These are phyloP conservation scores for Chouioia cunea DNA, from an alignment of 2,888 invertebrate species.

Conservation along the genomic window DNA sequence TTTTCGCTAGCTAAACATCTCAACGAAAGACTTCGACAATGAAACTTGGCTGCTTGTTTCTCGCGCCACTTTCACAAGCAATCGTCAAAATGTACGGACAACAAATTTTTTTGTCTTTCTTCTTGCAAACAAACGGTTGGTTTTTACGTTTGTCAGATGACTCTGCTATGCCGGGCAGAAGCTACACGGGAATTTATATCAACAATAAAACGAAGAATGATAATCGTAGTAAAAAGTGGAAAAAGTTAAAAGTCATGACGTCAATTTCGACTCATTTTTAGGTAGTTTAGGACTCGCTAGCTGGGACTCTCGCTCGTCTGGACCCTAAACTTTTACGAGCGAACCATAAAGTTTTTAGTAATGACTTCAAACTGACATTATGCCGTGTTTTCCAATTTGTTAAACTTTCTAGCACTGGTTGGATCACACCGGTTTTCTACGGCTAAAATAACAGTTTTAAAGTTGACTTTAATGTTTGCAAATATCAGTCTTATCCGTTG, in stretches of 20 bases:
- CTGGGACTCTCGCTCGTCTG: slow-evolving; percentile 6
- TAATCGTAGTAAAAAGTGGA: slow-evolving; percentile 25
- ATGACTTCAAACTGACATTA: slow-evolving; percentile 30
- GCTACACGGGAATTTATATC: neutral
- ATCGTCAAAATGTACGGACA: too few relatives aligned
- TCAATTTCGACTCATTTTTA: slow-evolving; percentile 28
- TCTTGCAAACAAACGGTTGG: too few relatives aligned
- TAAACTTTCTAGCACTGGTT: slow-evolving; percentile 8
- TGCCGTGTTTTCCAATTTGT: slow-evolving; percentile 40
- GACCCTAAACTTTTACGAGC: slow-evolving; percentile 31
- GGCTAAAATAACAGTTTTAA: slow-evolving; percentile 21
- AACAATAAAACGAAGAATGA: slow-evolving; percentile 2
- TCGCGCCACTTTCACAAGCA: too few relatives aligned
- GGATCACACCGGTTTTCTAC: neutral
- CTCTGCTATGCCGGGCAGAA: too few relatives aligned
- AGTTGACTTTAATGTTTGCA: slow-evolving; percentile 1
- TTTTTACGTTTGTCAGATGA: too few relatives aligned
- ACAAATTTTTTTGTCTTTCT: too few relatives aligned
- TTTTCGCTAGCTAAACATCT: slow-evolving; percentile 1
- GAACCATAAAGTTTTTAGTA: slow-evolving; percentile 39
- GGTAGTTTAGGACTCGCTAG: slow-evolving; percentile 27
- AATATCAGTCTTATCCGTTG: slow-evolving; percentile 3
- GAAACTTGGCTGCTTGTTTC: neutral
- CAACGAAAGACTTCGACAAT: neutral
- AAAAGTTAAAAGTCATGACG: slow-evolving; percentile 22